Evolutionary conservation across 1,140 invertebrate species (phyloP), one percentile per base, ranked within the genome.

Genomic region (Drosophila nannoptera): DNA sequence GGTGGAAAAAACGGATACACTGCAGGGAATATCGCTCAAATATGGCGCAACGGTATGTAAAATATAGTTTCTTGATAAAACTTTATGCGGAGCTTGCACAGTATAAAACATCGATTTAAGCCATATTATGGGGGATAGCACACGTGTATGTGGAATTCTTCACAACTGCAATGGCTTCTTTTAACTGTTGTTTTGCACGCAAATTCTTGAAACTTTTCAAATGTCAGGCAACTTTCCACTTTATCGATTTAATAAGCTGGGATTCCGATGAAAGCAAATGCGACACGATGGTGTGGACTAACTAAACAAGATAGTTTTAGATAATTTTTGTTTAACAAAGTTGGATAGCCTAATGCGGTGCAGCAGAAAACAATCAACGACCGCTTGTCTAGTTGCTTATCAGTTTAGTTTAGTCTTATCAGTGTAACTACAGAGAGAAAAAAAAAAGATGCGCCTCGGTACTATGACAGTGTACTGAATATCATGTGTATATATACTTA

Each of bases 21-120:
- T 98, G 63, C 96, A 97, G 91, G 96, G 97, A 77, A 94, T 98
- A 73, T 96, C 97, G 22, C 91, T 98, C 33, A 97, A 96, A 92
- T 97, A 97, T 91, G 95, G 95, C 87, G 95, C 96, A 76, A 96
- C 96, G 88, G 96, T 98, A 92, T 93, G 94, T 87, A 32, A 22
- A 22, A 5, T 5, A 38, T 52, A 12, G 40, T 22, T 45, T 42
- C 5, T 43, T 14, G 12, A 43, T 43, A 14, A 7, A n/a, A 14
- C n/a, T 14, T 14, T 42, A 42, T 7, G 9, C 12, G 40, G 14
- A 43, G 14, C n/a, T 43, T 14, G 12, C 12, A 9, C 11, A 11
- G 40, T 43, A 14, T 2, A 43, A 43, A 43, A 16, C 40, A 43
- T 43, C 14, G 40, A 43, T 43, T 43, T 43, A 43, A 16, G 12